phyloP scores from a whole-genome alignment of 2,797 vertebrate genomes.

The Melanotaenia pygmaea region DNA sequence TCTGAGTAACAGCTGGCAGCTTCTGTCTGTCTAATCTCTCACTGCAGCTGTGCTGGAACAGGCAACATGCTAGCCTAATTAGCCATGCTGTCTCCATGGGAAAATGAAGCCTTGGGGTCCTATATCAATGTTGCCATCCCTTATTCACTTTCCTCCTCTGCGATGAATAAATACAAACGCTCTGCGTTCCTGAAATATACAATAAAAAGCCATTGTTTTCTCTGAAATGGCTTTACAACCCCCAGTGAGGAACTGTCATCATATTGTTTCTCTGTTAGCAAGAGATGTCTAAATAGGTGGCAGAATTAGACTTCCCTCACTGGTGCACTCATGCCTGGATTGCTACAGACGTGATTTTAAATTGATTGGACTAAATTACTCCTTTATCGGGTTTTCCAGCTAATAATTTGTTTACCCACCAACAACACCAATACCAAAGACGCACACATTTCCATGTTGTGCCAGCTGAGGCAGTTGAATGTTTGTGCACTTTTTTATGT shows the following conservation, averaged over 20 bases:
- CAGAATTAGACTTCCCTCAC: slow-evolving; percentile 27
- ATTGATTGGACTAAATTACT: slow-evolving; percentile 51
- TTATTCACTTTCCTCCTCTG: slow-evolving; percentile 71
- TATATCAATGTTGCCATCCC: slow-evolving; percentile 80
- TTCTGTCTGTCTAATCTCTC: slow-evolving; percentile 85
- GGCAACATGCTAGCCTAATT: slow-evolving; percentile 85
- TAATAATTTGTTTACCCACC: slow-evolving; percentile 52
- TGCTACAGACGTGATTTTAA: slow-evolving; percentile 44
- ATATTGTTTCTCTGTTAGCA: slow-evolving; percentile 33
- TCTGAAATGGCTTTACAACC: slow-evolving; percentile 57
- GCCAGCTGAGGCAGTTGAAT: slow-evolving; percentile 1
- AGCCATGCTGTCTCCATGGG: slow-evolving; percentile 83
- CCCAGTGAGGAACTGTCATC: slow-evolving; percentile 44
- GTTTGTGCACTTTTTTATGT: neutral
- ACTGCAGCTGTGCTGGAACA: slow-evolving; percentile 85
- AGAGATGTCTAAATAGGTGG: slow-evolving; percentile 52
- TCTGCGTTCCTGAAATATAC: slow-evolving; percentile 34
- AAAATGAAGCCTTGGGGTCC: slow-evolving; percentile 81
- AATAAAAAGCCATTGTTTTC: slow-evolving; percentile 60
- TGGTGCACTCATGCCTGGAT: slow-evolving; percentile 27
- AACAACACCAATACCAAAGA: neutral
- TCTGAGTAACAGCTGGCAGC: slow-evolving; percentile 86
- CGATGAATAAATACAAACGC: slow-evolving; percentile 55
- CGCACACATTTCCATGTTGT: neutral
- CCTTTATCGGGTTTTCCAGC: slow-evolving; percentile 48